Evolutionary conservation across 1,140 invertebrate species (phyloP), one percentile per base, ranked within the genome.

Genomic region (Drosophila tani): DNA sequence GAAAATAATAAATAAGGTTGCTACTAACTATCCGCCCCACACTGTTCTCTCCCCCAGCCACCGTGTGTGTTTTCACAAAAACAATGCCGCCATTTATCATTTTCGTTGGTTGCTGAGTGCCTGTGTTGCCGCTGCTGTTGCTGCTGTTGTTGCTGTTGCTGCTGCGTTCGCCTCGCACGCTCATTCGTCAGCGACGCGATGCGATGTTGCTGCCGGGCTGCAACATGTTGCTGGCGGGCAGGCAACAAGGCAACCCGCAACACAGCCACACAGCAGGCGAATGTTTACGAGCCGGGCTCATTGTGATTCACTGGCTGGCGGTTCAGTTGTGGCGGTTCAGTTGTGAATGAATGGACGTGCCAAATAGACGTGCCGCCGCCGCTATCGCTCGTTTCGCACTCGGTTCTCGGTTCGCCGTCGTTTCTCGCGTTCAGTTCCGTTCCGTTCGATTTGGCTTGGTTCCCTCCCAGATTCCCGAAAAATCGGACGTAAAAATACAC

Each of bases 271-370:
- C 75, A 69, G 76, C 79, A 75, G 74, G 66, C 67, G 60, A 78
- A 91, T 91, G 87, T 82, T 84, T 91, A 82, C 79, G 84, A 90
- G 84, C 79, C 75, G 38, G 65, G 76, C 79, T 84, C 75, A 75
- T 83, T 82, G 81, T 67, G 70, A 81, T 79, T 70, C 81, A 79
- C 53, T 40, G 53, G 53, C 53, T 56, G 53, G 35, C 53, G 35
- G 17, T 57, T 57, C 60, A 62, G 64, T 40, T 55, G 35, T 43
- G 58, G 68, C 68, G 47, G 47, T 78, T 91, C 82, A 88, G 77
- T 92, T 92, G 86, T 92, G 88, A 85, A 91, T 92, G 91, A 92
- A 91, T 87, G 82, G 90, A 92, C 91, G 91, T 90, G 86, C 86
- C 86, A 92, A 91, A 84, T 91, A 91, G 91, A 91, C 85, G 91